Base-by-base conservation (phyloP, 2,113 vertebrate species). In the Physeter macrocephalus region DNA sequence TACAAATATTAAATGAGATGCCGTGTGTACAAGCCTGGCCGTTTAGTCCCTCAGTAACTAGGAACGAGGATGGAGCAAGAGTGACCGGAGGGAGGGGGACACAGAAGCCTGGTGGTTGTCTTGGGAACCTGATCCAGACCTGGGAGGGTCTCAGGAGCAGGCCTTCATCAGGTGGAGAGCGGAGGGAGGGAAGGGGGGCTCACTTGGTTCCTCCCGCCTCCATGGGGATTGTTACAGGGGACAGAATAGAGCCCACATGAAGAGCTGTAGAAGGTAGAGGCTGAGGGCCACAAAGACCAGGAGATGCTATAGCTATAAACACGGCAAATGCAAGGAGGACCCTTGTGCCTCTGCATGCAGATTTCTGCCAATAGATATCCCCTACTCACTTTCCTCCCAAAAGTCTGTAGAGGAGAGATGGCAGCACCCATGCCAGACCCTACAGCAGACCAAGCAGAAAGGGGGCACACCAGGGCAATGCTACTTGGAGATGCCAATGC, bases 21-120 rank as follows among this genome's bases (percentile, higher is more conserved):
- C 34, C 41, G 1, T 17, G 2, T 27, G 11, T 27, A 8, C 0
- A 29, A 27, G 8, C 7, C 62, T 62, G 54, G 29, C 34, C 13
- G 2, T 61, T 46, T 46, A 36, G 74, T 34, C 34, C 20, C 43
- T 84, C 17, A 34, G 20, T 23, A 41, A 57, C 8, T 14, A 46
- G 4, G 52, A 90, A 43, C 2, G 17, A 81, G 18, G 41, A 74
- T 17, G 31, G 5, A 84, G 66, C 14, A 15, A 13, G 20, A 6
- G 2, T 59, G 25, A 14, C 2, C 31, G 12, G 29, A 57, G 34
- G 18, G 6, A 75, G n/a, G n/a, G 1, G 5, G 20, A 36, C 74
- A 11, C 6, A 0, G 27, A n/a, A 27, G 46, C 23, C 39, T 39
- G 21, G 4, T 6, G 36, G 27, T 93, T 59, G 27, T 31, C 72